Base-by-base conservation (phyloP, 2,888 invertebrate genomes). In the Drosophila pseudotakahashii region DNA sequence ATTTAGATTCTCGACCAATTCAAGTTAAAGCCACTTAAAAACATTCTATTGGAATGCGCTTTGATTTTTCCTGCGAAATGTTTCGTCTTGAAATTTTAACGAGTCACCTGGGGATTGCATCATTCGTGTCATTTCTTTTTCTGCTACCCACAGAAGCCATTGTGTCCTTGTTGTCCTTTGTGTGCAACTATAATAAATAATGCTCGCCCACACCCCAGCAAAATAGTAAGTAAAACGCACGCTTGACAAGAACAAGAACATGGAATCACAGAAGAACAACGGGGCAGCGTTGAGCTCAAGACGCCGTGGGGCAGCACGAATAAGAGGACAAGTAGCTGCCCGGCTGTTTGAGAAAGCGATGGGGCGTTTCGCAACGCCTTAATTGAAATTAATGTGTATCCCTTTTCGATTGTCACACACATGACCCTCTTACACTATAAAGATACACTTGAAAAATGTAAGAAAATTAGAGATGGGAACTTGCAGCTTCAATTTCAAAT, bases 331-430 rank as follows among this genome's bases (percentile, higher is more conserved):
- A 80, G 67, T 66, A 71, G 60, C 37, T 60, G 48, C 11, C 13
- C 32, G 23, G 11, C 23, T 55, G 62, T 66, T 72, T 66, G 66
- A 72, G 69, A 32, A 75, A 75, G 62, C 55, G 62, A 53, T 60
- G 73, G 73, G 75, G 84, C 76, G 76, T 71, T 72, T 39, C 53
- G 50, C 53, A 76, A 71, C 74, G 70, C 72, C 80, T 59, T 88
- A 89, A 88, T 89, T 85, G 89, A 89, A 85, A 88, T 88, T 89
- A 88, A 88, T 88, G 88, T 76, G 67, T 73, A 82, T 87, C 78
- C 83, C 69, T 82, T 86, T 88, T 79, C 79, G 73, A 84, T 85
- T 80, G 76, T 67, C 70, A 73, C 66, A 60, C 66, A 47, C 64
- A 69, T 66, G 59, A 45, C 7, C 37, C 11, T 45, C 57, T 16